Conservation (phyloP, 2,797 vertebrate genomes). For the Novumbra hubbsi region DNA sequence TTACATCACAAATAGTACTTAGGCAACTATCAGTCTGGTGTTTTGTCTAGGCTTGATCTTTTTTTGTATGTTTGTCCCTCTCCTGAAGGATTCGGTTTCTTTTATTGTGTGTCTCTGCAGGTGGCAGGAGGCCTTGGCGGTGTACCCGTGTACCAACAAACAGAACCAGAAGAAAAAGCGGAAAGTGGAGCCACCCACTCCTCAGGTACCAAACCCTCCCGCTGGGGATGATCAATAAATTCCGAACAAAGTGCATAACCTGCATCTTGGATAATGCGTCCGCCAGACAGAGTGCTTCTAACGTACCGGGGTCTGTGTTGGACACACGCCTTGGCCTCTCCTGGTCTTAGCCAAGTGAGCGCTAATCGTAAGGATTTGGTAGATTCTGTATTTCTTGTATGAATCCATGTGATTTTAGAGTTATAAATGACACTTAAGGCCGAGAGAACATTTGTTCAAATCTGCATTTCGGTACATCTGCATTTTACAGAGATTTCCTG, state of each 20-base stretch:
- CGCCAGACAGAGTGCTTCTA: neutral
- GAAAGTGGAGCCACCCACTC: conserved; percentile 92
- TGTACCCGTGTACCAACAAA: conserved; percentile 95
- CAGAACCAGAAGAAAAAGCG: conserved; percentile 99
- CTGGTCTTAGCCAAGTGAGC: neutral
- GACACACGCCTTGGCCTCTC: neutral
- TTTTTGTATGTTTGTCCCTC: conserved; percentile 20
- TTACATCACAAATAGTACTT: neutral
- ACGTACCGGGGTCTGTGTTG: neutral
- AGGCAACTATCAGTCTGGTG: neutral
- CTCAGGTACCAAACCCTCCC: conserved; percentile 79
- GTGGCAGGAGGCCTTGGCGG: conserved; percentile 93
- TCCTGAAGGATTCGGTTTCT: neutral
- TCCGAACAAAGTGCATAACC: too few relatives aligned
- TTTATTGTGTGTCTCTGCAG: conserved; percentile 59
- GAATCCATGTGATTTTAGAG: neutral
- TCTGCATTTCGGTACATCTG: conserved; percentile 16
- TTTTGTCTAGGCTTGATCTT: neutral
- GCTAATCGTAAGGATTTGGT: neutral
- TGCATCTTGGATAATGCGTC: neutral
- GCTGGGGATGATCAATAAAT: neutral
- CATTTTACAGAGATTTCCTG: conserved; percentile 15
- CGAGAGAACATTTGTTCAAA: conserved; percentile 1
- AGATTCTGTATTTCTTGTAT: neutral
- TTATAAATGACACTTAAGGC: neutral